phyloP scores from a whole-genome alignment of 2,113 vertebrate species.

The Columba livia region DNA sequence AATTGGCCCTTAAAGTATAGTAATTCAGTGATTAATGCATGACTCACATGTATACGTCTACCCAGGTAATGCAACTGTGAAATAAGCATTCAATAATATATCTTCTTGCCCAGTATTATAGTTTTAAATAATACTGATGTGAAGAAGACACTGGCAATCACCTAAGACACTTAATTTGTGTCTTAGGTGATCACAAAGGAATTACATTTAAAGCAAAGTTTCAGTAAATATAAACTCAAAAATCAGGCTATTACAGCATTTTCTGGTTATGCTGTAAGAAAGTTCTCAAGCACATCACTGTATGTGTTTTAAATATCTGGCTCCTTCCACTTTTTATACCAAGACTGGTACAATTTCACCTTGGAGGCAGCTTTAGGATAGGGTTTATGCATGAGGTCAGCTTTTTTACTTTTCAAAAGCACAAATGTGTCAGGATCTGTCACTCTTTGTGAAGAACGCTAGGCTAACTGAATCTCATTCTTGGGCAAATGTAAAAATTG shows the following conservation, averaged over 20 bases:
- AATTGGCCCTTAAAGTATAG: not conserved
- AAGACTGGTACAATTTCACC: conserved; percentile 2
- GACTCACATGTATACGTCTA: not conserved
- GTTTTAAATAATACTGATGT: not conserved
- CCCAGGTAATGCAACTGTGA: not conserved
- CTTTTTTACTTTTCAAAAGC: conserved; percentile 50
- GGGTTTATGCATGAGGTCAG: conserved; percentile 29
- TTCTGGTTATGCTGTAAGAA: not conserved
- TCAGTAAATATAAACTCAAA: not conserved
- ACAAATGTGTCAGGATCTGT: conserved; percentile 26
- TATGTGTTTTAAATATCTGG: not conserved
- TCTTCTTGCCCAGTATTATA: not conserved
- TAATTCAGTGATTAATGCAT: not conserved
- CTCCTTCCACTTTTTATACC: not conserved
- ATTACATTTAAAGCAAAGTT: not conserved
- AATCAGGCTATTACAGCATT: not conserved
- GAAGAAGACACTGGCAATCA: not conserved
- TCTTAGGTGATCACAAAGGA: not conserved
- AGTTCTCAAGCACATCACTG: not conserved
- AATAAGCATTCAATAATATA: not conserved
- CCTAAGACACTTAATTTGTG: not conserved
- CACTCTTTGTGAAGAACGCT: conserved; percentile 43
- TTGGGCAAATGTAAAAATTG: conserved; percentile 41
- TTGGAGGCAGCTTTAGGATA: conserved; percentile 31
- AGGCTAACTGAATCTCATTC: conserved; percentile 42